These are phyloP conservation scores for Porites australiensis DNA, from an alignment of 64 coral and sea anemone species.

Conservation along the genomic window DNA sequence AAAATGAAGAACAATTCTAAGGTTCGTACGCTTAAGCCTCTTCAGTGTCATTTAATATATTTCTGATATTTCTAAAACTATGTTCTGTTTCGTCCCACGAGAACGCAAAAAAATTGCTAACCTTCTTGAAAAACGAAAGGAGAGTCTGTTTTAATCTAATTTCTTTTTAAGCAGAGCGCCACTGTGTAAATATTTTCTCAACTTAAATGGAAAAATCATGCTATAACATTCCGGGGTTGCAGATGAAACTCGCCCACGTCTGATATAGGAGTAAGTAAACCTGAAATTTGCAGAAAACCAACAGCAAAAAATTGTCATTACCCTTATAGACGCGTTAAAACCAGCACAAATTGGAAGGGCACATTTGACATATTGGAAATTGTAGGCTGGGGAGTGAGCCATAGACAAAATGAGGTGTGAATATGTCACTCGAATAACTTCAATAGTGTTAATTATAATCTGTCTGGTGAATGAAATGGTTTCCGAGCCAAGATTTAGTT, in stretches of 20 bases:
- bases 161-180: background rate
- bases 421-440: background rate
- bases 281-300: background rate
- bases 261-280: background rate
- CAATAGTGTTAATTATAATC: background rate
- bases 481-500: conserved; percentile 5
- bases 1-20: no score
- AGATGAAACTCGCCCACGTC: background rate
- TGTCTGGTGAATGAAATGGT: background rate
- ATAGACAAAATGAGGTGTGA: background rate
- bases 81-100: no score
- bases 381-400: no score
- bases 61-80: no score
- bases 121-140: no score
- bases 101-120: no score
- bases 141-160: background rate
- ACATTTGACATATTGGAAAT: no score
- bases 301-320: no score
- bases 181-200: conserved; percentile 41
- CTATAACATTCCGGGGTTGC: conserved; percentile 46
- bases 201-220: conserved; percentile 34
- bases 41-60: no score
- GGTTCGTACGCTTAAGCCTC: no score
- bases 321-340: no score
- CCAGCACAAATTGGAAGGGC: background rate